Conservation (phyloP, 2,888 invertebrate species). For the Odontothrips loti region DNA sequence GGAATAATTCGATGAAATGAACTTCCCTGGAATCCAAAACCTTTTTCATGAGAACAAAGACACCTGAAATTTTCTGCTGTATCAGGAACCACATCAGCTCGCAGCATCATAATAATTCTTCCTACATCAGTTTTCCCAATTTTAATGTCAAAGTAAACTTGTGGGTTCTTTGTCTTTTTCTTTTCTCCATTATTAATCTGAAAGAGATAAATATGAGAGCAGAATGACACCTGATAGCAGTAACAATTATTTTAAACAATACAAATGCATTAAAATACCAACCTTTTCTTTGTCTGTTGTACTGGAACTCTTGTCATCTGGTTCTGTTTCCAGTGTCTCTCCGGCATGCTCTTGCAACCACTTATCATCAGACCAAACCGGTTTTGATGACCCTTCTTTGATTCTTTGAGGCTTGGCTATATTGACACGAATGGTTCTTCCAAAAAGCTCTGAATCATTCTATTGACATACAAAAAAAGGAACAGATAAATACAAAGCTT, state of each 20-base stretch:
- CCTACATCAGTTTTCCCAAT: slow-evolving; percentile 86
- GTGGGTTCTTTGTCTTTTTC: slow-evolving; percentile 66
- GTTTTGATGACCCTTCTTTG: slow-evolving; percentile 89
- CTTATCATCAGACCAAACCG: slow-evolving; percentile 97
- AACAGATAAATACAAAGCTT: slow-evolving; percentile 28
- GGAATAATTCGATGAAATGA: slow-evolving; percentile 92
- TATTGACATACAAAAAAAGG: slow-evolving; percentile 45
- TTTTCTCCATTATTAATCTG: slow-evolving; percentile 38
- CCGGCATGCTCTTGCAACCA: slow-evolving; percentile 99
- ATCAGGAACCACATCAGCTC: slow-evolving; percentile 89
- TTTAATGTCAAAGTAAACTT: slow-evolving; percentile 93
- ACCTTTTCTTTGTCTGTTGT: slow-evolving; percentile 36
- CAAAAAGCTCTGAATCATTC: slow-evolving; percentile 98
- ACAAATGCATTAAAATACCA: slow-evolving; percentile 27
- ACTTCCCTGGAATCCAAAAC: slow-evolving; percentile 91
- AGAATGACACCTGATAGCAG: slow-evolving; percentile 22
- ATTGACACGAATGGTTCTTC: slow-evolving; percentile 92
- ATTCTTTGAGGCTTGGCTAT: slow-evolving; percentile 95
- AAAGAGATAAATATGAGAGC: slow-evolving; percentile 34
- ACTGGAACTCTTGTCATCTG: slow-evolving; percentile 45
- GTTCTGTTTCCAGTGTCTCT: slow-evolving; percentile 64
- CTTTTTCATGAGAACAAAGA: slow-evolving; percentile 93
- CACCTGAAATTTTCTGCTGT: slow-evolving; percentile 93
- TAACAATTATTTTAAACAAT: neutral
- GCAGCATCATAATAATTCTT: slow-evolving; percentile 83